Base-by-base conservation (phyloP, 2,888 invertebrate species). In the Lepidocyrtoides sp. region DNA sequence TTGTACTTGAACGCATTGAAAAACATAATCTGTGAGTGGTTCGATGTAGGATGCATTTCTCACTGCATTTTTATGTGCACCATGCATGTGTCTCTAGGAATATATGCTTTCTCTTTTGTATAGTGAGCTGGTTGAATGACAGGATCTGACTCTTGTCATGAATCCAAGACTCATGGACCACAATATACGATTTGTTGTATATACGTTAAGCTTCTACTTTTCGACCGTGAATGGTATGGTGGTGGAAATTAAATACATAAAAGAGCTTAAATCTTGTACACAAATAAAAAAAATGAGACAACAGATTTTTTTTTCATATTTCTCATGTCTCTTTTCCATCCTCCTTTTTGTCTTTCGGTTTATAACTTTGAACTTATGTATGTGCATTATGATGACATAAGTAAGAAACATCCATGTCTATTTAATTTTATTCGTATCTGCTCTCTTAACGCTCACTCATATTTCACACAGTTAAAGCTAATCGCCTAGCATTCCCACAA, bases 61-160 rank as follows among this genome's bases (percentile, higher is more conserved):
- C 8, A 41, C 17, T 69, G 69, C 69, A 69, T 69, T 69, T 69
- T 69, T 69, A 69, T 69, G 41, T 69, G 69, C 69, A 69, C 1
- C 69, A 20, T 41, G 5, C 1, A n/a, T 29, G 32, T 14, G 2
- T 36, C n/a, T 69, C 4, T 36, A 36, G 29, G 8, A 10, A 7
- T 63, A 36, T 66, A 44, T 75, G 48, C 75, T 75, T 75, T 48
- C 44, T 75, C 75, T 29, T 20, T 17, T 66, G 69, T 51, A 51
- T 41, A 14, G 32, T 44, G 48, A 20, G 44, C 63, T 8, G 29
- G 44, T 41, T 75, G 41, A 85, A 23, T 85, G 85, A 75, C 72
- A 75, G 85, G 60, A 17, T 44, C 17, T 69, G 32, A 66, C 17
- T 84, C 60, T 14, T 66, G 32, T 66, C 57, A 60, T 85, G 36